Evolutionary conservation across 2,113 vertebrate genomes (phyloP).

Genomic region (Xenopus borealis): DNA sequence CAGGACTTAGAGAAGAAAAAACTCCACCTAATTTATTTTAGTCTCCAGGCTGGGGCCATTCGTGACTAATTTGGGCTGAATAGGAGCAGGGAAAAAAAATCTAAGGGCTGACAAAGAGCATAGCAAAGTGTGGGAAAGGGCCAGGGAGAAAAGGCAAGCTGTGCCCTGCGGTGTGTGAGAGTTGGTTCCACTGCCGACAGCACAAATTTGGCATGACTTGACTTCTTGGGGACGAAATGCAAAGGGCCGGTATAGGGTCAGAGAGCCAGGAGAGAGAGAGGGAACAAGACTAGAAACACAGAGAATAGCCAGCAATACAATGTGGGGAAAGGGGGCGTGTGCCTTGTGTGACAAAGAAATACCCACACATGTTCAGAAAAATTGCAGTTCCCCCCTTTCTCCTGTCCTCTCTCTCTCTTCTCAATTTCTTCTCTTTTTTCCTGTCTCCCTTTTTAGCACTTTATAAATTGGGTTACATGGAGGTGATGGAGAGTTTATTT

Average conservation of each 20-base stretch:
- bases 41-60: slow-evolving; percentile 53
- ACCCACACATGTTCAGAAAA: slow-evolving; percentile 42
- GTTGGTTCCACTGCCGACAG: slow-evolving; percentile 42
- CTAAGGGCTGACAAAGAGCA: slow-evolving; percentile 54
- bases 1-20: slow-evolving; percentile 18
- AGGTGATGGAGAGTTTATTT: slow-evolving; percentile 32
- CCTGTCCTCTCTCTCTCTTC: not conserved
- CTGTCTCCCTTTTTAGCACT: slow-evolving; percentile 15
- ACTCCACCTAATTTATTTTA: slow-evolving; percentile 58
- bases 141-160: slow-evolving; percentile 51
- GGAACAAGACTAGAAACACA: slow-evolving; percentile 31
- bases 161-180: slow-evolving; percentile 50
- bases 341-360: slow-evolving; percentile 42
- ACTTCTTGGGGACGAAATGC: slow-evolving; percentile 49
- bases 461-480: slow-evolving; percentile 31
- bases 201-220: slow-evolving; percentile 58
- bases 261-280: slow-evolving; percentile 16
- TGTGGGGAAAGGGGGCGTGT: slow-evolving; percentile 1
- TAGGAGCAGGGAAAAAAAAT: slow-evolving; percentile 54
- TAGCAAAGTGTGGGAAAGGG: slow-evolving; percentile 59
- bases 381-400: slow-evolving; percentile 11
- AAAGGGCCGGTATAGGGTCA: slow-evolving; percentile 46
- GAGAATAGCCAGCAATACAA: slow-evolving; percentile 17
- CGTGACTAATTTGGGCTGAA: slow-evolving; percentile 63
- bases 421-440: not conserved